Evolutionary conservation across 2,888 invertebrate genomes (phyloP).

Genomic region (Spodoptera exigua): DNA sequence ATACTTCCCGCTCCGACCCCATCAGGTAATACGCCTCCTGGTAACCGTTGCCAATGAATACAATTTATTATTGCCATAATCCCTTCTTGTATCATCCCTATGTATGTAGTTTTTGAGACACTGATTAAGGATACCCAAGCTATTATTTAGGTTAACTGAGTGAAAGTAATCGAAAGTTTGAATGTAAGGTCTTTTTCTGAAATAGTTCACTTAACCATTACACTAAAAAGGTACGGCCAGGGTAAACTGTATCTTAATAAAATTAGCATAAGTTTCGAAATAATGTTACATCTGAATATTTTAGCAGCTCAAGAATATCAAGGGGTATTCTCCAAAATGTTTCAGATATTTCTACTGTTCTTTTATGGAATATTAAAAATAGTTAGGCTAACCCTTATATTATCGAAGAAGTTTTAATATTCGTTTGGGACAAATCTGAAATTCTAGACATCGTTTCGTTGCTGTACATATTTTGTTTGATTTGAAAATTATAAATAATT

Average conservation of each 20-base stretch:
- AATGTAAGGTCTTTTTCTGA: constrained; percentile 6
- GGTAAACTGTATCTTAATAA: constrained; percentile 6
- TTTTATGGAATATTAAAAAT: constrained; percentile 21
- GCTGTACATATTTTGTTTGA: neutral
- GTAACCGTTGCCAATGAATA: too few species aligned
- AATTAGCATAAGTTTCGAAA: constrained; percentile 25
- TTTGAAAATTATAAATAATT: neutral
- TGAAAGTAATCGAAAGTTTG: neutral
- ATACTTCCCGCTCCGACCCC: too few species aligned
- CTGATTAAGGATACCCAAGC: too few species aligned
- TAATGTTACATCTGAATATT: constrained; percentile 18
- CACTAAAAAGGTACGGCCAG: constrained; percentile 8
- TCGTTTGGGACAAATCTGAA: constrained; percentile 6
- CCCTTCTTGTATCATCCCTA: too few species aligned
- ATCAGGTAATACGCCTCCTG: too few species aligned
- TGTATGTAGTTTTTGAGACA: too few species aligned
- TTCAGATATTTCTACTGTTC: constrained; percentile 19
- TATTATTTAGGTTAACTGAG: constrained; percentile 9
- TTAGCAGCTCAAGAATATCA: neutral
- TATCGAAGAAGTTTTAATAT: neutral
- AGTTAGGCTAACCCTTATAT: constrained; percentile 14
- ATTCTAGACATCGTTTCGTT: neutral
- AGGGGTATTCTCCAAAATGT: constrained; percentile 17
- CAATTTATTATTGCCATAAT: too few species aligned
- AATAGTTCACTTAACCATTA: constrained; percentile 38